Base-by-base conservation (phyloP, 2,113 vertebrate species). In the Poeciliopsis retropinna region DNA sequence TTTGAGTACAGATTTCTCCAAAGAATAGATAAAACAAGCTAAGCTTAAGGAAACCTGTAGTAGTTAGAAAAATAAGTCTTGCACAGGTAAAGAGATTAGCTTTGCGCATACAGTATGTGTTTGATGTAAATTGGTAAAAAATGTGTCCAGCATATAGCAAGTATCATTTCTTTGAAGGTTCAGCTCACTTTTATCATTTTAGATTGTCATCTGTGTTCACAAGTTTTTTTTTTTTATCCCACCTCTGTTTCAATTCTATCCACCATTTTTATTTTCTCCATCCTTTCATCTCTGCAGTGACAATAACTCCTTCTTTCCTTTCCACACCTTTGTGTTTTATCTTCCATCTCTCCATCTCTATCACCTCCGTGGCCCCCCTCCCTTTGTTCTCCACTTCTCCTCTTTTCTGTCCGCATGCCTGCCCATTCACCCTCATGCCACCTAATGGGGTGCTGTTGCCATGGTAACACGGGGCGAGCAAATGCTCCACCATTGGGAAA, bases 401-500 rank as follows among this genome's bases (percentile, higher is more conserved):
- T 61, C n/a, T 44, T 27, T 67, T 69, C 78, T 64, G 31, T 64
- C 64, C 51, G 13, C 72, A 71, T 64, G 79, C 82, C 68, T 79
- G 79, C 75, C 73, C 68, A 34, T 81, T 86, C 74, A 66, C 75
- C 83, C 80, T 78, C 78, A 70, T 70, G 72, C 81, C 84, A 78
- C 76, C 87, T 88, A 89, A 92, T 85, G 80, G 86, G 84, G 67
- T 74, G 75, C 76, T 86, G 91, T 92, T 92, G 87, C 89, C 70
- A 91, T 91, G 81, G 91, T 72, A 89, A 92, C 89, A 0, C 22
- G 3, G 65, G 75, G 30, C 2, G 87, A 85, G n/a, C 84, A 11
- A 37, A 84, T 66, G 81, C 80, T 87, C 76, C 82, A 61, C 80
- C 17, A 41, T 37, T 30, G 73, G 78, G 84, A 81, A 72, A 77